phyloP scores from a whole-genome alignment of 2,113 vertebrate genomes.

The Oriolus oriolus region DNA sequence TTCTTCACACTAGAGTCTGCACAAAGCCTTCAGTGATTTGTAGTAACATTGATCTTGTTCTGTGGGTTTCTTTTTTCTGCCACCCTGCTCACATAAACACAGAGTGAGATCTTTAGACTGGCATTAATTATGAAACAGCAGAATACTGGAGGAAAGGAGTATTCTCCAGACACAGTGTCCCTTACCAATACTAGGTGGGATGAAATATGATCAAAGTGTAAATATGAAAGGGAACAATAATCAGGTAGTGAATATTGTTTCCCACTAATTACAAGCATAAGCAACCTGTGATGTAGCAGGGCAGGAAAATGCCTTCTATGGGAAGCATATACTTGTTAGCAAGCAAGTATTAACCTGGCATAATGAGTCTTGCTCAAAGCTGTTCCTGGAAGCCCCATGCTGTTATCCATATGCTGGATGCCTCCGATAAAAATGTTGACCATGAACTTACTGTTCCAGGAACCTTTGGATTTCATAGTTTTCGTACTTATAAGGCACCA shows the following conservation, averaged over 20 bases:
- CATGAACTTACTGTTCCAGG: not conserved
- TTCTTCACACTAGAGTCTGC: not conserved
- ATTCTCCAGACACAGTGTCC: not conserved
- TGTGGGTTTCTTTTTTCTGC: not conserved
- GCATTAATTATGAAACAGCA: not conserved
- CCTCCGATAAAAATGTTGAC: not conserved
- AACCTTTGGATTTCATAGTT: not conserved
- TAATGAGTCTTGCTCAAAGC: not conserved
- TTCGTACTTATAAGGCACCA: not conserved
- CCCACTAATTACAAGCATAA: not conserved
- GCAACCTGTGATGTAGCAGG: not conserved
- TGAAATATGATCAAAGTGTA: not conserved
- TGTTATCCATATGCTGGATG: constrained; percentile 44
- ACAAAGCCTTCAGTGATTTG: not conserved
- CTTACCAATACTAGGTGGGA: not conserved
- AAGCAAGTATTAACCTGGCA: not conserved
- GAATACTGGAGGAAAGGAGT: not conserved
- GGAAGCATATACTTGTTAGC: not conserved
- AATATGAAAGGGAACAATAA: not conserved
- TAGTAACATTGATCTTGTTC: not conserved
- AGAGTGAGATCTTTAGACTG: not conserved
- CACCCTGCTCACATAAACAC: not conserved
- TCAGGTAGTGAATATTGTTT: not conserved
- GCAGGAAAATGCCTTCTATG: not conserved
- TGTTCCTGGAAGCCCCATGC: not conserved